Evolutionary conservation across 2,113 vertebrate species (phyloP), one percentile per base, ranked within the genome.

Genomic region (Lampris incognitus): DNA sequence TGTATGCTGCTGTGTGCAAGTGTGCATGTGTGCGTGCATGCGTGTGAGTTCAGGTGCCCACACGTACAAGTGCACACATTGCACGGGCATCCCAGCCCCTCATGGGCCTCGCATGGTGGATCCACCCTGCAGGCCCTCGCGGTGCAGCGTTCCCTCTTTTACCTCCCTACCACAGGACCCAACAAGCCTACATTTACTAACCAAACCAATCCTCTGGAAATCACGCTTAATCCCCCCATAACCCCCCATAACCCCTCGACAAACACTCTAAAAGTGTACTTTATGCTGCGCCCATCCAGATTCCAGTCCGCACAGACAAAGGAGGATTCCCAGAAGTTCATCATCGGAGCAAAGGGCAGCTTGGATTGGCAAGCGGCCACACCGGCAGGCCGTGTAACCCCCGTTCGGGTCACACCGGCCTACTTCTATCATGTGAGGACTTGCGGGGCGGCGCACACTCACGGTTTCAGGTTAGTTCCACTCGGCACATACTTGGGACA

Each of bases 211-310:
- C 83, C 82, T 81, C 79, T 87, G 79, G 81, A 88, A 88, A 89
- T 85, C 89, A 84, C 5, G 4, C 36, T 0, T 78, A 85, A 88
- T 85, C 79, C 77, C 69, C 52, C 66, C 46, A 70, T 86, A 87
- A 48, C 69, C 58, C 54, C 56, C 66, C 69, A 64, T 78, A 87
- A 79, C 65, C 61, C 64, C 69, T 85, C 81, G 82, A 61, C 84
- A 90, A 90, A 90, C 89, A 88, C 85, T 88, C 83, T 74, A 86
- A 73, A 84, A 74, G 85, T 85, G 86, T 82, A 85, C 78, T 85
- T 91, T 84, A 90, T 85, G 62, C 65, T 82, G 79, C 83, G 81
- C 60, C 87, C 84, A 79, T 87, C 84, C 76, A 76, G 69, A 75
- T 86, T 76, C 74, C 71, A 89, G 80, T 80, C 80, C 79, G 67